Percentiles rank a stretch among this genome's conserved stretches.
phyloP scores from a whole-genome alignment of 2,797 vertebrate genomes.

The Peromyscus attwateri region DNA sequence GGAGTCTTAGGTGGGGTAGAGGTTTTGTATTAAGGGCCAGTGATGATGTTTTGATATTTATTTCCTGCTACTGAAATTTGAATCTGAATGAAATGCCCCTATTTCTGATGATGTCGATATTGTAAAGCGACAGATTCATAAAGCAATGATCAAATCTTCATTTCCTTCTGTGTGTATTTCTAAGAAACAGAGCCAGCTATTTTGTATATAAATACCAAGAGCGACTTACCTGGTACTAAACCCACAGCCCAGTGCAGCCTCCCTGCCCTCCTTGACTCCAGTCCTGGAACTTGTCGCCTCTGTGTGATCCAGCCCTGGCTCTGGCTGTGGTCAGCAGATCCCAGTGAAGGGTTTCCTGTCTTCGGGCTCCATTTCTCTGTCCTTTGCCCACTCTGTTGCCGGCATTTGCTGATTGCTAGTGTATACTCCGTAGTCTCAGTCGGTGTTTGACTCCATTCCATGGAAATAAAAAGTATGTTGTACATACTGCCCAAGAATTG shows the following conservation, averaged over 20 bases:
- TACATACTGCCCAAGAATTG: conserved; percentile 97
- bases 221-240: conserved; percentile 86
- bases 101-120: conserved; percentile 82
- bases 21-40: conserved; percentile 83
- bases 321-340: conserved; percentile 79
- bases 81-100: conserved; percentile 83
- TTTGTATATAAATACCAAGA: conserved; percentile 87
- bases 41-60: conserved; percentile 88
- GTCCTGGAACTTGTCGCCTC: conserved; percentile 49
- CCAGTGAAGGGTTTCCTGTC: conserved; percentile 87
- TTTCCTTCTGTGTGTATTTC: conserved; percentile 83
- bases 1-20: conserved; percentile 44
- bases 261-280: conserved; percentile 44
- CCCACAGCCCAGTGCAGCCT: conserved; percentile 70
- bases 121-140: conserved; percentile 83
- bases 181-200: conserved; percentile 86
- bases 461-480: conserved; percentile 98
- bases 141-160: conserved; percentile 84
- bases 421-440: conserved; percentile 91
- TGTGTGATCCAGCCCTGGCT: conserved; percentile 79
- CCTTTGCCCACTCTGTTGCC: conserved; percentile 88
- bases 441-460: conserved; percentile 93
- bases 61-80: conserved; percentile 88
- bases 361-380: conserved; percentile 89
- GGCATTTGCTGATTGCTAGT: conserved; percentile 90